Base-by-base conservation (phyloP, 2,888 invertebrate genomes). In the Hydriomena furcata region DNA sequence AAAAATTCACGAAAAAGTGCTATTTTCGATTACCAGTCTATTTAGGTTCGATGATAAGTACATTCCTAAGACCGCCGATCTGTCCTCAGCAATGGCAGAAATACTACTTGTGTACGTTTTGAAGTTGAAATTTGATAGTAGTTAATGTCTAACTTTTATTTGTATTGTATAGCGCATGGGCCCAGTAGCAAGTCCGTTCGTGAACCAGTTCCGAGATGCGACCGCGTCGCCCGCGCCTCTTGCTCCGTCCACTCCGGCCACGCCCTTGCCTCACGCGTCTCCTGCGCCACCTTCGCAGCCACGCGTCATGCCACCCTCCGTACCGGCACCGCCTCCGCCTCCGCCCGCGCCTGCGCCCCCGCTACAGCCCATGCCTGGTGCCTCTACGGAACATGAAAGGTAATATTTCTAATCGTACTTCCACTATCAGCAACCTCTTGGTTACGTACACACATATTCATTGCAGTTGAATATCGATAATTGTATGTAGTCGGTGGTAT, bases 151-250 rank as follows among this genome's bases (percentile, higher is more conserved):
- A 17, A 4, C 17, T 17, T 4, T n/a, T n/a, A n/a, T n/a, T n/a
- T n/a, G n/a, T 5, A 7, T 34, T 21, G 54, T 75, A 28, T 83
- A 87, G 47, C 72, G 82, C 17, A 61, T 71, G 56, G 71, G 73
- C 52, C 91, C 91, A 52, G 90, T 91, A 8, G 91, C 91, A 23
- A 92, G 93, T 57, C 93, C 93, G 6, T 93, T 92, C 72, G 87
- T 91, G 68, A 84, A 81, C 74, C 82, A 85, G 73, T 45, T 71
- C 76, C 41, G 72, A 44, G 79, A 54, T 77, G 52, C 65, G 36
- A 67, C 71, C 7, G 88, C 92, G 13, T 92, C 92, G 10, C 91
- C 92, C 7, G 68, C 64, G 62, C 37, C 47, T 32, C 36, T 57
- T 28, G 72, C 69, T 47, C 72, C 76, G 17, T 66, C 71, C 63